Evolutionary conservation across 2,797 vertebrate genomes (phyloP), one percentile per base, ranked within the genome.

Genomic region (Masticophis lateralis): DNA sequence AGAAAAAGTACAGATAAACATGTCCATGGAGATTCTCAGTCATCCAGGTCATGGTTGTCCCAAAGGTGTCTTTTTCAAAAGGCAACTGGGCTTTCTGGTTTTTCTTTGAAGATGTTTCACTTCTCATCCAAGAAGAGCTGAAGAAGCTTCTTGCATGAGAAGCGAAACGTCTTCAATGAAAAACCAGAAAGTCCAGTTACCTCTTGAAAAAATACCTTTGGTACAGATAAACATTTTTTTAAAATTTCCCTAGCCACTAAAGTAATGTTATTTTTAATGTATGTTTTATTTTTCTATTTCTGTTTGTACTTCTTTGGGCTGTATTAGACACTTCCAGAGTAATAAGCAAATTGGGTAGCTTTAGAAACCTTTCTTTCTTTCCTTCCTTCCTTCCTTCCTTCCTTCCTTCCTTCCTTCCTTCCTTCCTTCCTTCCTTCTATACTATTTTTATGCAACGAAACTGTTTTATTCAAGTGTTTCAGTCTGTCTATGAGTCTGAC

Each of bases 401-500:
- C 28, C 28, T 14, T n/a, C 28, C 28, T 7, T n/a, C 13, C 28
- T 6, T 66, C 25, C 59, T 13, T 66, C 5, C 63, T 13, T 66
- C 5, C 63, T 7, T 66, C 5, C 63, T 14, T 66, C 4, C 60
- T 12, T 55, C 2, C 53, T 28, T 66, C 12, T 12, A 5, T 22
- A 66, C 27, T 56, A 28, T 55, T 91, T 87, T 88, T 57, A 37
- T 37, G 55, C 88, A n/a, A 43, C 25, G 10, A 66, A 66, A 87
- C 27, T 93, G 32, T 61, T 88, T 87, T 79, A 90, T 69, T 43
- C 90, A 93, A 93, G 14, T 61, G 63, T 59, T 59, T 91, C 16
- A 88, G 16, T 66, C 32, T n/a, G 28, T 55, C 60, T 20, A 56
- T n/a, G 79, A 43, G 59, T 43, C 16, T 43, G 61, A 92, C 16